Evolutionary conservation across 2,888 invertebrate genomes (phyloP).

Genomic region (Lycia hirtaria): DNA sequence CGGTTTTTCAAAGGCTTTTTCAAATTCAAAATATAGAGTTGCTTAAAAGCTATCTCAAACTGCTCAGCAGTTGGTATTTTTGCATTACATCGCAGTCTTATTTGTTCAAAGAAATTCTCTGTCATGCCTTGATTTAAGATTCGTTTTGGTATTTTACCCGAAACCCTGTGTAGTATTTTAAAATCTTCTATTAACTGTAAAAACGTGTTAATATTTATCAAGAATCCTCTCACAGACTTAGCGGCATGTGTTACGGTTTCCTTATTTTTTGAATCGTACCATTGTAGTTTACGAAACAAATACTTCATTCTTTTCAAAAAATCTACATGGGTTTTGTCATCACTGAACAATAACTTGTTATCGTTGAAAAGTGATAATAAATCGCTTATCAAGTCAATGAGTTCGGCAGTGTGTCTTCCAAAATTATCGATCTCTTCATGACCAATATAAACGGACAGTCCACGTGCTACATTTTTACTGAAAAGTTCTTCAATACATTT

Average conservation of each 20-base stretch:
- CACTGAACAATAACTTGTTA: not conserved
- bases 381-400: constrained; percentile 6
- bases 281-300: not conserved
- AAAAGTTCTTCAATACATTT: constrained; percentile 10
- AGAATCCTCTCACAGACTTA: constrained; percentile 5
- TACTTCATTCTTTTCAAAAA: constrained; percentile 4
- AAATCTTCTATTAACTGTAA: not conserved
- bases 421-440: constrained; percentile 2
- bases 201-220: constrained; percentile 6
- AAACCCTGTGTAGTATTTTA: too few species aligned
- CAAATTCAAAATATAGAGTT: not conserved
- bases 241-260: not conserved
- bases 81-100: constrained; percentile 8
- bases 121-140: constrained; percentile 6
- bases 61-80: constrained; percentile 3
- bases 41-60: constrained; percentile 9
- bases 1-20: constrained; percentile 1
- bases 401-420: constrained; percentile 11
- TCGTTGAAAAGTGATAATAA: constrained; percentile 1
- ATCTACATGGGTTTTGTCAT: not conserved
- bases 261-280: constrained; percentile 2
- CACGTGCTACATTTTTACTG: constrained; percentile 15
- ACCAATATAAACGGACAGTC: constrained; percentile 19
- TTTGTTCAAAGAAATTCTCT: constrained; percentile 7
- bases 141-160: not conserved